Evolutionary conservation across 35 echinoderm and acorn worm genomes (phyloP).

Genomic region (Apostichopus japonicus): DNA sequence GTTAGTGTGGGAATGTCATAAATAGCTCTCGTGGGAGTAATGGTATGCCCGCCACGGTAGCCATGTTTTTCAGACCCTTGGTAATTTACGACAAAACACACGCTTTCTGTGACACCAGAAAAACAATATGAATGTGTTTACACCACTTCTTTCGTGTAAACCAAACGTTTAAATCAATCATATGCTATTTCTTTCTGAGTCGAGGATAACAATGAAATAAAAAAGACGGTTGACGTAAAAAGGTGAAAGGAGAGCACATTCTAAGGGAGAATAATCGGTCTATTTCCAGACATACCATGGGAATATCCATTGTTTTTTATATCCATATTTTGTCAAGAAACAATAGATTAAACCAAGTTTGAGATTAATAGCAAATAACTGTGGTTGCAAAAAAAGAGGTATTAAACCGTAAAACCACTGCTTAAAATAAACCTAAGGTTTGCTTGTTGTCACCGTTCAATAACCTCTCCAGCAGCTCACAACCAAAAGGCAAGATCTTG

Average conservation of each 20-base stretch:
- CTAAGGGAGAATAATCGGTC: neutral
- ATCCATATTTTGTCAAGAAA: neutral
- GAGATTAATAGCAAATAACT: neutral
- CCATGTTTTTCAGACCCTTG: neutral
- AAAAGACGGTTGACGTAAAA: neutral
- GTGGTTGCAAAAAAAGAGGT: neutral
- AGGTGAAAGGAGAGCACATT: neutral
- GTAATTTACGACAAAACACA: slow-evolving; percentile 9
- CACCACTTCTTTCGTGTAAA: neutral
- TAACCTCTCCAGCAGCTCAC: neutral
- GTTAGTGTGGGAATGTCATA: slow-evolving; percentile 18
- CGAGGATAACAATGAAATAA: neutral
- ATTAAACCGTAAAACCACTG: neutral
- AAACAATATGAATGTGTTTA: slow-evolving; percentile 20
- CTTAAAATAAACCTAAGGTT: neutral
- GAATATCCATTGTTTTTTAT: neutral
- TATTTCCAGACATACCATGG: neutral
- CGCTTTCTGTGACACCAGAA: neutral
- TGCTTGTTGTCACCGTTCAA: neutral
- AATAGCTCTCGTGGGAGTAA: slow-evolving; percentile 11
- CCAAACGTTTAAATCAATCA: slow-evolving; percentile 9
- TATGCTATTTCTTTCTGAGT: neutral
- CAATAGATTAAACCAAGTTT: neutral
- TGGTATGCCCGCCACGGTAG: neutral
- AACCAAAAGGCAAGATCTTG: too few relatives aligned